Base-by-base conservation (phyloP, 35 echinoderm and acorn worm species). In the Holothuria glaberrima region DNA sequence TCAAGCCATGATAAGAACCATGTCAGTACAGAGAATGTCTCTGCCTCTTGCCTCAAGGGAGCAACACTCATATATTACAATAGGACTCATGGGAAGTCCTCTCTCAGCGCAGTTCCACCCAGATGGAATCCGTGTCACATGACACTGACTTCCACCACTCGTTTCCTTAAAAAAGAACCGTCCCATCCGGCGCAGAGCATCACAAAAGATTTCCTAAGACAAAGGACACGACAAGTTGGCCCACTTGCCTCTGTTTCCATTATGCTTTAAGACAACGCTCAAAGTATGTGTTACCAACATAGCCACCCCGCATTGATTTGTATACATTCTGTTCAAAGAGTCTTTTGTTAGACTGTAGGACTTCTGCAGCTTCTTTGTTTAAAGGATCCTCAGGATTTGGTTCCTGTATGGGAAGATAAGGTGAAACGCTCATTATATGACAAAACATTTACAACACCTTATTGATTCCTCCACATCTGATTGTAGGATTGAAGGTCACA, bases 361-460 rank as follows among this genome's bases (percentile, higher is more conserved):
- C 97, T 21, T 99, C 97, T 22, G 97, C 97, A 18, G 97, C 97
- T 71, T 99, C 97, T 84, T 95, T 94, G 91, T 99, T 99, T 28
- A 99, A 61, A 18, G 97, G 97, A 59, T 99, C 97, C 30, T 99
- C 97, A 58, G 97, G 93, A 71, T 99, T 99, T 9, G 97, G 97
- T 95, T 99, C 97, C 97, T 99, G 89, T 12, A 87, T 69, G 35
- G 84, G 2, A 59, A 73, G 21, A 75, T 5, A 26, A 69, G 0
- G 66, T 69, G 22, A 10, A 41, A 7, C 7, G 36, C 36, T 41
- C 36, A 41, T 41, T 41, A n/a, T n/a, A 67, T 67, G 63, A 67
- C 63, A 22, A 6, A 30, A 67, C 29, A 46, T 67, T 30, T 6
- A 6, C n/a, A n/a, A n/a, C n/a, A n/a, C n/a, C n/a, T n/a, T n/a